Base-by-base conservation (phyloP, 2,113 vertebrate genomes). In the Seriola aureovittata region DNA sequence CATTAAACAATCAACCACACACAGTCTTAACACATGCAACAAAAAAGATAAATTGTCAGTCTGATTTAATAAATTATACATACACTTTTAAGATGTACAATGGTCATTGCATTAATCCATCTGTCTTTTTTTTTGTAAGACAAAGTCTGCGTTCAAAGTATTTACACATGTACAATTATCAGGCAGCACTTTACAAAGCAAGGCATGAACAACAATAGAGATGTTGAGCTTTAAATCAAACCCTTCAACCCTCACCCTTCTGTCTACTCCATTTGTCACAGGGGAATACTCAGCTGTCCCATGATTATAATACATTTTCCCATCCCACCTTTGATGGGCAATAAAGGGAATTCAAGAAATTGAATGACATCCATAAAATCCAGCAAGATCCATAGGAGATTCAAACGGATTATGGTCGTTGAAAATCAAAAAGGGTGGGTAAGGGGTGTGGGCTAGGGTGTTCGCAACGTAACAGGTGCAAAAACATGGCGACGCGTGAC, bases 1-100 rank as follows among this genome's bases (percentile, higher is more conserved):
- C 40, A 40, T 59, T 40, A 60, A 29, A 62, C 68, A 40, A n/a
- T 52, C 23, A 74, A 4, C 38, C 19, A 19, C 19, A 19, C 9
- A 36, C 4, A 1, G 13, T 55, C 14, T 29, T 17, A 71, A 72
- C 11, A 86, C 65, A 69, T 29, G 42, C 63, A 79, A 75, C 38
- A 85, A 70, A 66, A 76, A 54, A 76, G 44, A 86, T 64, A 92
- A 91, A 93, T 85, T 96, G 96, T 97, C 96, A 96, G 95, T 96
- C 96, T 96, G 95, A 98, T 99, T 99, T 98, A 99, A 99, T 99
- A 99, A 99, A 98, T 99, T 99, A 97, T 96, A 97, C 96, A 97
- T 96, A 94, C 85, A 96, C 85, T 91, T 92, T 90, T 87, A 97
- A 97, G 96, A 98, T 98, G 96, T 97, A 98, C 97, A 99, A 97